These are phyloP conservation scores for Temnothorax nylanderi DNA, from an alignment of 1,140 invertebrate genomes.

Conservation along the genomic window DNA sequence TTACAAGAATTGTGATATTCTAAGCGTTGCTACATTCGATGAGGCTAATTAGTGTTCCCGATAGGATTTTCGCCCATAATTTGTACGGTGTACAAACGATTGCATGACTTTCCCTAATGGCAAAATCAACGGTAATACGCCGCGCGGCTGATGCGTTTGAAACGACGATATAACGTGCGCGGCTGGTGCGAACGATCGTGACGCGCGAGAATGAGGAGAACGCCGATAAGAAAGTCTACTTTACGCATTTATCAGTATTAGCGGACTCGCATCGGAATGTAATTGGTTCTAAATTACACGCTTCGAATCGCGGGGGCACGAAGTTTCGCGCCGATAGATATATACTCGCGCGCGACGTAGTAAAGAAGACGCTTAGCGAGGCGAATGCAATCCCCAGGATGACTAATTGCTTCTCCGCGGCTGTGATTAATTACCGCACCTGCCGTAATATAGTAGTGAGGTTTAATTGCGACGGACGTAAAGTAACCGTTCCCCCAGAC, in stretches of 20 bases:
- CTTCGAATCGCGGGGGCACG: not conserved
- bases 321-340: conserved; percentile 23
- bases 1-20: not conserved
- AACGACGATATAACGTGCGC: conserved; percentile 1
- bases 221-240: conserved; percentile 19
- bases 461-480: conserved; percentile 54
- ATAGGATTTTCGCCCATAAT: conserved; percentile 4
- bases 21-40: not conserved
- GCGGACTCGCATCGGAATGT: conserved; percentile 23
- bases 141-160: not conserved
- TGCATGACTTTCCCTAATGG: not conserved
- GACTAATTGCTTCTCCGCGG: conserved; percentile 53
- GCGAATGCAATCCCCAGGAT: conserved; percentile 50
- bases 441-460: conserved; percentile 56
- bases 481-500: conserved; percentile 24
- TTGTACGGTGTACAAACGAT: not conserved
- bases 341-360: conserved; percentile 25
- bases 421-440: conserved; percentile 56
- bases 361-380: conserved; percentile 51
- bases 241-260: conserved; percentile 34
- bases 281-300: conserved; percentile 56
- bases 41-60: conserved; percentile 7
- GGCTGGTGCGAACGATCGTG: not conserved
- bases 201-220: not conserved
- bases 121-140: not conserved